Evolutionary conservation across 2,797 vertebrate genomes (phyloP).

Genomic region (Trachops cirrhosus): DNA sequence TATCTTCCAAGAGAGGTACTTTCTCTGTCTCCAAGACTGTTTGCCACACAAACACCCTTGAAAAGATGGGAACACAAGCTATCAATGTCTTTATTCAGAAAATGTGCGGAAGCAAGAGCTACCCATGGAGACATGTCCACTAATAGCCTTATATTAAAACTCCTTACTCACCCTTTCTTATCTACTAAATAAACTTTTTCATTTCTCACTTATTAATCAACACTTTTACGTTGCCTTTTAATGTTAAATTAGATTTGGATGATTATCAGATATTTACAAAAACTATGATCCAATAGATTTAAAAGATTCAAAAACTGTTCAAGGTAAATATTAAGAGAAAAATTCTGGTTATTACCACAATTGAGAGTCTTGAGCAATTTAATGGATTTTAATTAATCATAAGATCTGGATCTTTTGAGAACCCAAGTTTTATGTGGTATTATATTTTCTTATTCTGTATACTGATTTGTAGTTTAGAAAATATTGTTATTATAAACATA

Average conservation of each 20-base stretch:
- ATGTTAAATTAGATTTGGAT: background rate
- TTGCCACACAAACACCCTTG: background rate
- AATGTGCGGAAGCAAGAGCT: background rate
- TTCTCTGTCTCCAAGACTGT: background rate
- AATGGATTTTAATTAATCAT: background rate
- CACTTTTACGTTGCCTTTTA: background rate
- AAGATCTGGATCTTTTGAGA: background rate
- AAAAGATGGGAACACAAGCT: background rate
- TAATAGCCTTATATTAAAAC: background rate
- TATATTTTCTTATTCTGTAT: background rate
- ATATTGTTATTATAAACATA: constrained; percentile 2
- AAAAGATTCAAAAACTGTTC: background rate
- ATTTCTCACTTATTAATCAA: background rate
- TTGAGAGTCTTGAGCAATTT: background rate
- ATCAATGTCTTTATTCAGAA: background rate
- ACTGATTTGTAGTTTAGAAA: background rate
- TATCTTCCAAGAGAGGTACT: background rate
- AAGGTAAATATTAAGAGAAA: background rate
- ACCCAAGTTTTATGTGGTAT: background rate
- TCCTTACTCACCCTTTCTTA: background rate
- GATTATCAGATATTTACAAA: background rate
- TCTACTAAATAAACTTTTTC: background rate
- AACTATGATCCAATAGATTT: background rate
- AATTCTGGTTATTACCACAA: background rate
- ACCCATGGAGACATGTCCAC: background rate